Conservation (phyloP, 2,113 vertebrate genomes). For the Anoplopoma fimbria region DNA sequence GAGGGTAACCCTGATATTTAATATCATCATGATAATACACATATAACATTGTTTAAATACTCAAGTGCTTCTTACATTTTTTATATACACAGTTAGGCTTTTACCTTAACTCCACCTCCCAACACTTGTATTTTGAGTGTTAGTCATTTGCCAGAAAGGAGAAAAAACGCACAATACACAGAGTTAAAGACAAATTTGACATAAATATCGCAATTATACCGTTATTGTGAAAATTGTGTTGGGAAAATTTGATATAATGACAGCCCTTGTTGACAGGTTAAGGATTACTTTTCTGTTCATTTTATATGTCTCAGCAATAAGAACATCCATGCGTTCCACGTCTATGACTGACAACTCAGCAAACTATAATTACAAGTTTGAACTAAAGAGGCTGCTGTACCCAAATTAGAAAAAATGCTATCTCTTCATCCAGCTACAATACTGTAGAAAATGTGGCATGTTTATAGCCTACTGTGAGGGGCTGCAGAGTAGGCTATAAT, state of each 20-base stretch:
- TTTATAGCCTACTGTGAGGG: no score
- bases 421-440: background rate
- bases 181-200: background rate
- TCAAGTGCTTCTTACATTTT: background rate
- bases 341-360: background rate
- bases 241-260: background rate
- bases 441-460: background rate
- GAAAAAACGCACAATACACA: background rate
- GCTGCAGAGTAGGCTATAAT: background rate
- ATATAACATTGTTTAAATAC: background rate
- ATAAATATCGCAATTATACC: background rate
- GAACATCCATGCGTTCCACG: background rate
- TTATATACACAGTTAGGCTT: background rate
- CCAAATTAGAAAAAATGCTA: background rate
- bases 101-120: background rate
- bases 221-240: background rate
- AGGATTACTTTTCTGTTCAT: background rate
- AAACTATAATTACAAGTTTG: conserved; percentile 10
- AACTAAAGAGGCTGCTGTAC: background rate
- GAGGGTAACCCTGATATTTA: background rate
- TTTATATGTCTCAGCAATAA: background rate
- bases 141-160: background rate
- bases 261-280: background rate
- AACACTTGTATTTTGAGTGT: background rate
- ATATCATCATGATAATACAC: background rate